Conservation (phyloP, 2,113 vertebrate species). For the Campylomormyrus numenius region DNA sequence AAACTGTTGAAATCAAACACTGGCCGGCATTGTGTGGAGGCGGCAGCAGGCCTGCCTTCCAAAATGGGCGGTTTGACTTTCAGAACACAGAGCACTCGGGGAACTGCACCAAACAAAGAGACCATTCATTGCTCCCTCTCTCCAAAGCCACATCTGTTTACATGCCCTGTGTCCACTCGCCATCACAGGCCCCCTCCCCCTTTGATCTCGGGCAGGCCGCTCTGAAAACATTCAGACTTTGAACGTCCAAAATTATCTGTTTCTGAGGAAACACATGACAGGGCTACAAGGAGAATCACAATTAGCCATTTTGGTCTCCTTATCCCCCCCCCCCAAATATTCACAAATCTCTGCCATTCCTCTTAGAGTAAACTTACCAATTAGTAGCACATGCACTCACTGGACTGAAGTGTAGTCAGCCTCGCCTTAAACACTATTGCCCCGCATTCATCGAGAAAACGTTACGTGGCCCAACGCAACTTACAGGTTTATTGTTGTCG, state of each 20-base stretch:
- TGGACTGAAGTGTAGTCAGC: neutral
- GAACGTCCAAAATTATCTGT: slow-evolving; percentile 42
- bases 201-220: slow-evolving; percentile 35
- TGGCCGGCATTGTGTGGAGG: slow-evolving; percentile 49
- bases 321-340: neutral
- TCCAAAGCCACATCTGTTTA: slow-evolving; percentile 65
- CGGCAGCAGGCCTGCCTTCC: slow-evolving; percentile 44
- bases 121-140: slow-evolving; percentile 53
- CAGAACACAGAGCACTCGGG: slow-evolving; percentile 31
- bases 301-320: slow-evolving; percentile 33
- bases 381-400: neutral
- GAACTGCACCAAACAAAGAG: slow-evolving; percentile 50
- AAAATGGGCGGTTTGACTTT: slow-evolving; percentile 36
- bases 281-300: slow-evolving; percentile 39
- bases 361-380: neutral
- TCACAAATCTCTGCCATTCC: neutral
- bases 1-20: slow-evolving; percentile 52
- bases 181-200: slow-evolving; percentile 48
- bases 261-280: slow-evolving; percentile 41
- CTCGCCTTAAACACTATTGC: neutral
- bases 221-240: slow-evolving; percentile 26
- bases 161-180: slow-evolving; percentile 49
- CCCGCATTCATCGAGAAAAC: neutral
- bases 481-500: neutral
- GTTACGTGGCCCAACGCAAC: neutral